Evolutionary conservation across 2,888 invertebrate species (phyloP).

Genomic region (Nasonia oneida): DNA sequence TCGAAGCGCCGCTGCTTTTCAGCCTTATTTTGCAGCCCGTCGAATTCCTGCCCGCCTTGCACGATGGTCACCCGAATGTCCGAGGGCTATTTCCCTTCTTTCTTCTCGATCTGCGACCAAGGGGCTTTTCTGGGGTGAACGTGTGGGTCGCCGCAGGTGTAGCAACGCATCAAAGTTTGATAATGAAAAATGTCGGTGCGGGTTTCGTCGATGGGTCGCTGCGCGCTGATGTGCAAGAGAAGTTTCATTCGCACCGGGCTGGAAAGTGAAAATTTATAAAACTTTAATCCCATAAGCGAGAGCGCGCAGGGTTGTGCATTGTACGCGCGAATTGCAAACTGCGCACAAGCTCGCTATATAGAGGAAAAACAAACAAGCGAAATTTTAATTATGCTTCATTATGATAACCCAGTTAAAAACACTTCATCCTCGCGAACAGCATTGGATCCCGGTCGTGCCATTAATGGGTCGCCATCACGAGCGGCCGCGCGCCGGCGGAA

Average conservation of each 20-base stretch:
- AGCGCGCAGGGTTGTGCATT: not conserved
- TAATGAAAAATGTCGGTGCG: constrained; percentile 1
- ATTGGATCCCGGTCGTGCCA: not conserved
- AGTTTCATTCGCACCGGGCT: no score
- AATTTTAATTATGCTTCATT: not conserved
- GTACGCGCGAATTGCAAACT: not conserved
- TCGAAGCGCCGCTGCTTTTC: not conserved
- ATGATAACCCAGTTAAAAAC: constrained; percentile 35
- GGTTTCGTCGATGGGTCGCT: not conserved
- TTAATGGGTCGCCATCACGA: not conserved
- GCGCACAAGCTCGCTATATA: not conserved
- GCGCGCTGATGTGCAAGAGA: no score
- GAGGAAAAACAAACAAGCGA: not conserved
- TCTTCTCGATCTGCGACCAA: not conserved
- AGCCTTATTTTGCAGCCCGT: constrained; percentile 63
- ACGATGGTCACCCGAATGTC: constrained; percentile 28
- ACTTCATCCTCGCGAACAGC: constrained; percentile 61
- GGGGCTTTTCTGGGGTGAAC: not conserved
- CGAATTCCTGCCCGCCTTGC: constrained; percentile 23
- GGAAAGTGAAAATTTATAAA: no score
- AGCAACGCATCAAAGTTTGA: not conserved
- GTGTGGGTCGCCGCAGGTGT: not conserved
- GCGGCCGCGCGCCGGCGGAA: not conserved
- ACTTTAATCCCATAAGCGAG: not conserved
- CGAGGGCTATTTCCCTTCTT: constrained; percentile 6